Percentiles rank a stretch among this genome's conserved stretches.
Conservation (phyloP, 2,797 vertebrate species). For the Lutjanus campechanus region DNA sequence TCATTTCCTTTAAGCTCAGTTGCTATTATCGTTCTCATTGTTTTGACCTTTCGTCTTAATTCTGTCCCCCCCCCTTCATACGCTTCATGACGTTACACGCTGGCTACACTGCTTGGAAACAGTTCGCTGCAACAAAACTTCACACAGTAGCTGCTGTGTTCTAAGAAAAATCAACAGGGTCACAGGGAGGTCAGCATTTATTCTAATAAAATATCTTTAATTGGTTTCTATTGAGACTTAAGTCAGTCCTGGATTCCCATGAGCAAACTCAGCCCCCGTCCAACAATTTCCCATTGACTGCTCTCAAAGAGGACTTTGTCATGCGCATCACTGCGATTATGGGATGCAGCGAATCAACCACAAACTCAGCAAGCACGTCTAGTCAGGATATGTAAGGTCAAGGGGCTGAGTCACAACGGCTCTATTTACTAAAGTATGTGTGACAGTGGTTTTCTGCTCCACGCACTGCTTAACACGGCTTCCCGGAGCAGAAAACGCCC, state of each 20-base stretch:
- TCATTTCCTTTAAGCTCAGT: constrained; percentile 59
- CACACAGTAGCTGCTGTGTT: constrained; percentile 62
- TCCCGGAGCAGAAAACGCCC: constrained; percentile 41
- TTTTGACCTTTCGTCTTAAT: constrained; percentile 21
- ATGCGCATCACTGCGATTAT: constrained; percentile 68
- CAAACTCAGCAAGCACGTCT: constrained; percentile 63
- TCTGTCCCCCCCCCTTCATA: constrained; percentile 7
- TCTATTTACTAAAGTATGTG: constrained; percentile 40
- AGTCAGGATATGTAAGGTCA: constrained; percentile 70
- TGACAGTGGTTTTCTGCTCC: constrained; percentile 36
- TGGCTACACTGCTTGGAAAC: constrained; percentile 45
- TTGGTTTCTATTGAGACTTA: constrained; percentile 70
- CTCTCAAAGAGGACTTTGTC: constrained; percentile 82
- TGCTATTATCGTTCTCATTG: constrained; percentile 29
- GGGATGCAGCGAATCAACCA: constrained; percentile 62
- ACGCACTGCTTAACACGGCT: constrained; percentile 36
- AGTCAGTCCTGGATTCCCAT: constrained; percentile 71
- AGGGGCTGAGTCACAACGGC: constrained; percentile 59
- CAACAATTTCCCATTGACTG: constrained; percentile 75
- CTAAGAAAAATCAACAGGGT: constrained; percentile 62
- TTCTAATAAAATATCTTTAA: constrained; percentile 77
- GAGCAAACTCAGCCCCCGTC: constrained; percentile 59
- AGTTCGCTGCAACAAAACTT: constrained; percentile 14
- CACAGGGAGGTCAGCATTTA: constrained; percentile 73
- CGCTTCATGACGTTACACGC: constrained; percentile 53